Conservation (phyloP, 2,797 vertebrate species). For the Clamator glandarius region DNA sequence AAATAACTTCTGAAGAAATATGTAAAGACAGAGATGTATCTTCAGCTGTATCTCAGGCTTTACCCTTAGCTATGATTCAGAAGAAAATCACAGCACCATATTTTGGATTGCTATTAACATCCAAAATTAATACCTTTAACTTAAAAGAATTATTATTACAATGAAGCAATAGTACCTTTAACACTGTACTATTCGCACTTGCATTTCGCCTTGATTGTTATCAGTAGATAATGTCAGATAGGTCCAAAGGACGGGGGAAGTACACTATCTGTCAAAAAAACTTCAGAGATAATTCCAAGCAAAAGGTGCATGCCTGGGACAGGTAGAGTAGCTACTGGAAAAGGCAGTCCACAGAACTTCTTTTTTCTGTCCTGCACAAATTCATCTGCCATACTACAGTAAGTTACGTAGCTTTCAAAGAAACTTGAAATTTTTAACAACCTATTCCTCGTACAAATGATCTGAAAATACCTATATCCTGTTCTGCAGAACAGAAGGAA, state of each 20-base stretch:
- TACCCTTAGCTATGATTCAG: background rate
- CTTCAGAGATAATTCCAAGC: background rate
- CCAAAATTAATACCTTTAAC: background rate
- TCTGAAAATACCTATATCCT: background rate
- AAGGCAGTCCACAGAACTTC: background rate
- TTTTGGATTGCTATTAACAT: background rate
- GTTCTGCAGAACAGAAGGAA: background rate
- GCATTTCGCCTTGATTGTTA: background rate
- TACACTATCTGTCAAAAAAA: background rate
- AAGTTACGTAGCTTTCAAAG: background rate
- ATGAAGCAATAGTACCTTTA: background rate
- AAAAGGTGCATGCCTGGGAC: background rate
- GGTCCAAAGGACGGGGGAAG: background rate
- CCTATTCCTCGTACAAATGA: background rate
- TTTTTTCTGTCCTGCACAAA: background rate
- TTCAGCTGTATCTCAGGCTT: background rate
- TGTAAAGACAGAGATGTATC: background rate
- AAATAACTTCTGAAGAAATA: background rate
- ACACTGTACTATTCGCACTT: background rate
- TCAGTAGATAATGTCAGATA: background rate
- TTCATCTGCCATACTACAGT: background rate
- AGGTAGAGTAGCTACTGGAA: background rate
- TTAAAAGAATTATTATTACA: background rate
- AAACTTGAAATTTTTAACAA: background rate
- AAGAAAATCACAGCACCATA: background rate